Percentiles rank a stretch among this genome's conserved stretches.
These are phyloP conservation scores for Lathamus discolor DNA, from an alignment of 2,113 vertebrate genomes.

Conservation along the genomic window DNA sequence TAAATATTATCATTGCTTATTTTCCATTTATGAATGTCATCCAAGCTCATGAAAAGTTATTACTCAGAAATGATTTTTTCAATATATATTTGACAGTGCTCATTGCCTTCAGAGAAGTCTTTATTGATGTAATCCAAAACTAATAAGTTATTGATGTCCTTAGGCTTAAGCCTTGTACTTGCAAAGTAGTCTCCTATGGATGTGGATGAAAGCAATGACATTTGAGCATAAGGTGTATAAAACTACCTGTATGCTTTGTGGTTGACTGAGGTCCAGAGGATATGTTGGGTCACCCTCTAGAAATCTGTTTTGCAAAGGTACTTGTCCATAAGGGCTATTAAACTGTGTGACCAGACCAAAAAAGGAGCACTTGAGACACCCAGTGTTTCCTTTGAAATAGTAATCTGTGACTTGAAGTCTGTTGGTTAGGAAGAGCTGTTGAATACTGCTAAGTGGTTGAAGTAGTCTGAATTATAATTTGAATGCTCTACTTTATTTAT, in stretches of 20 bases:
- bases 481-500: not conserved
- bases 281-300: conserved; percentile 12
- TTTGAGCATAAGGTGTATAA: not conserved
- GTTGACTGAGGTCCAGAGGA: not conserved
- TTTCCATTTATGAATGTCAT: not conserved
- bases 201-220: not conserved
- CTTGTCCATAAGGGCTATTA: not conserved
- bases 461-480: conserved; percentile 37
- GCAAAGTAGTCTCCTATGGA: not conserved
- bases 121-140: not conserved
- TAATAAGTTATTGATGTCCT: not conserved
- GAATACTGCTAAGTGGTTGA: not conserved
- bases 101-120: not conserved
- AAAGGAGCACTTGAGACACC: conserved; percentile 15
- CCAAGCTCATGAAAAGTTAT: not conserved
- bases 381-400: conserved; percentile 48
- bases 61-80: not conserved
- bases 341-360: not conserved
- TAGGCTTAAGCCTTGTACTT: not conserved
- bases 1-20: not conserved
- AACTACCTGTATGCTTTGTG: not conserved
- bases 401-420: conserved; percentile 20
- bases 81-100: not conserved
- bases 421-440: conserved; percentile 10
- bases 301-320: conserved; percentile 25